These are phyloP conservation scores for Drosophila subpulchrella DNA, from an alignment of 1,140 invertebrate species.

Conservation along the genomic window DNA sequence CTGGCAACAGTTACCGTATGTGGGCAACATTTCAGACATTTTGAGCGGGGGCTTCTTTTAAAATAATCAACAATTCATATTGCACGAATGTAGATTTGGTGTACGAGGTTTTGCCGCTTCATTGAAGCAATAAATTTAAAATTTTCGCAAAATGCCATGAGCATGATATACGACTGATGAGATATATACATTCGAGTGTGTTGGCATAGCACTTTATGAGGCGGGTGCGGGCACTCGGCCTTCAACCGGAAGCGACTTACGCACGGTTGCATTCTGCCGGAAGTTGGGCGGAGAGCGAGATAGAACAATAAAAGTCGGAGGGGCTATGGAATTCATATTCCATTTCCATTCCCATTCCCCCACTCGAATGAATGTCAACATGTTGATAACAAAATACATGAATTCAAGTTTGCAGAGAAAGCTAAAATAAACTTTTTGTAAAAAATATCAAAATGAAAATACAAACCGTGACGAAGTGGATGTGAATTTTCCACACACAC, in stretches of 20 bases:
- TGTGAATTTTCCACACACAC: conserved; percentile 7
- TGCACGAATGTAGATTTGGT: conserved; percentile 31
- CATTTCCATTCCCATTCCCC: background rate
- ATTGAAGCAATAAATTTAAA: conserved; percentile 76
- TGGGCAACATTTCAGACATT: conserved; percentile 3
- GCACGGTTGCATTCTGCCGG: conserved; percentile 74
- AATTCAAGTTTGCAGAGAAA: conserved; percentile 17
- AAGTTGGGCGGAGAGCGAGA: conserved; percentile 42
- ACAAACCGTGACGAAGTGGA: conserved; percentile 9
- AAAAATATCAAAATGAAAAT: conserved; percentile 12
- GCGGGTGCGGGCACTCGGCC: conserved; percentile 45
- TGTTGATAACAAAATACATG: conserved; percentile 74
- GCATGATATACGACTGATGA: conserved; percentile 48
- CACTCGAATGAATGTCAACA: conserved; percentile 72
- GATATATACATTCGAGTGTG: conserved; percentile 33
- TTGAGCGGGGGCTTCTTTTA: conserved; percentile 5
- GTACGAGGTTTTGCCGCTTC: conserved; percentile 53
- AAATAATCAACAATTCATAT: conserved; percentile 55
- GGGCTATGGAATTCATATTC: background rate
- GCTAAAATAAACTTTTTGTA: conserved; percentile 34
- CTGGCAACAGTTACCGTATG: conserved; percentile 3
- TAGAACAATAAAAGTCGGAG: conserved; percentile 8
- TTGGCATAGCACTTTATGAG: conserved; percentile 27
- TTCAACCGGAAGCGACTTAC: conserved; percentile 70
- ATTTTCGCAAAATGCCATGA: conserved; percentile 51